These are phyloP conservation scores for Chrysina gloriosa DNA, from an alignment of 2,888 invertebrate genomes.

Conservation along the genomic window DNA sequence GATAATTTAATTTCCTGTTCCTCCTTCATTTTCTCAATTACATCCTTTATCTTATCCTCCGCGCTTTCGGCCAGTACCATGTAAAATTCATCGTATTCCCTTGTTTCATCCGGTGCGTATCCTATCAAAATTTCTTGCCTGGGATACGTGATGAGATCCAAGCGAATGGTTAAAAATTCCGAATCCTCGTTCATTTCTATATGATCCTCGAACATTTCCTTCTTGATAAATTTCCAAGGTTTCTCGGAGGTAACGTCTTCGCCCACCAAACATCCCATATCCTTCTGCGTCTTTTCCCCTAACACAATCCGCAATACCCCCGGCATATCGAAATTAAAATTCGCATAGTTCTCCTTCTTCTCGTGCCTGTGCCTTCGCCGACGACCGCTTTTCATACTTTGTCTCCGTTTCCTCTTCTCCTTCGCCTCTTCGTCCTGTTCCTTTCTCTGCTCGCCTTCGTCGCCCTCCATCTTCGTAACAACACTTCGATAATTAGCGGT, in stretches of 20 bases:
- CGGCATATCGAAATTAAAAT: slow-evolving; percentile 66
- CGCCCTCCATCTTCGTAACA: slow-evolving; percentile 15
- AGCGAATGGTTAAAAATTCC: slow-evolving; percentile 64
- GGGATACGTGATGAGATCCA: slow-evolving; percentile 62
- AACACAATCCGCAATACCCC: slow-evolving; percentile 68
- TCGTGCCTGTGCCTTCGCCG: slow-evolving; percentile 41
- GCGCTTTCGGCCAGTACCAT: slow-evolving; percentile 72
- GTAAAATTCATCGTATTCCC: slow-evolving; percentile 76
- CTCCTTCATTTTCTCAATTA: slow-evolving; percentile 70
- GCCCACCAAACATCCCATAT: slow-evolving; percentile 75
- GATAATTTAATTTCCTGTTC: slow-evolving; percentile 62
- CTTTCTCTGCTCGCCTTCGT: background rate
- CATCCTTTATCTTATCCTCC: slow-evolving; percentile 65
- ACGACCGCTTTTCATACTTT: background rate
- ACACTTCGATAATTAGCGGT: background rate
- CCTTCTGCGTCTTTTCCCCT: slow-evolving; percentile 66
- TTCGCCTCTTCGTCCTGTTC: background rate
- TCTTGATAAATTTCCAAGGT: slow-evolving; percentile 78
- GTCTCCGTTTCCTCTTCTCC: background rate
- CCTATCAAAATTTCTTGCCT: slow-evolving; percentile 71
- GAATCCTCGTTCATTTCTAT: slow-evolving; percentile 70
- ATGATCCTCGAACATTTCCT: slow-evolving; percentile 72
- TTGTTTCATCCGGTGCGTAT: slow-evolving; percentile 73
- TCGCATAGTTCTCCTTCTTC: slow-evolving; percentile 39
- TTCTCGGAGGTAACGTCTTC: slow-evolving; percentile 77